Evolutionary conservation across 1,140 invertebrate genomes (phyloP).

Genomic region (Formica selysi): DNA sequence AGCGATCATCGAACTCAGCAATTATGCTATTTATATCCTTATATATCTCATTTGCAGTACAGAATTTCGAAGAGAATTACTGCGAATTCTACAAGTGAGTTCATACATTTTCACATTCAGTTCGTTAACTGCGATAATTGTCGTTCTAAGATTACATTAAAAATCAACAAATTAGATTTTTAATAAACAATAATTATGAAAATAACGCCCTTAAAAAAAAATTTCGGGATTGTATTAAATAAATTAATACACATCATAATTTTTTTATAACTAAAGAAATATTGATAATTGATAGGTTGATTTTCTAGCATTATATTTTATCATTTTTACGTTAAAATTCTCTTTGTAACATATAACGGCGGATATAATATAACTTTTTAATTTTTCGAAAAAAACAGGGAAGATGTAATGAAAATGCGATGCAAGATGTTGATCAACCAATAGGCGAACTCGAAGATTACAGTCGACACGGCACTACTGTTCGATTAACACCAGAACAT

Average conservation of each 20-base stretch:
- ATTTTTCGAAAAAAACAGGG: slow-evolving; percentile 38
- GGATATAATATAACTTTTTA: not conserved
- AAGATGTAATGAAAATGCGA: slow-evolving; percentile 44
- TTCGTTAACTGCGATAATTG: not conserved
- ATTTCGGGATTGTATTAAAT: no score
- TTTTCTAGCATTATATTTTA: no score
- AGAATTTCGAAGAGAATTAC: slow-evolving; percentile 59
- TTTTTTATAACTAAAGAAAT: not conserved
- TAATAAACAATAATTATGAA: not conserved
- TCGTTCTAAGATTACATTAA: not conserved
- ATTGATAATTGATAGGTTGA: not conserved
- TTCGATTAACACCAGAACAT: slow-evolving; percentile 68
- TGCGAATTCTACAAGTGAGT: slow-evolving; percentile 57
- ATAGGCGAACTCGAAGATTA: slow-evolving; percentile 69
- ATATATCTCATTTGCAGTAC: slow-evolving; percentile 65
- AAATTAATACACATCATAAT: not conserved
- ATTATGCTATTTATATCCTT: slow-evolving; percentile 59
- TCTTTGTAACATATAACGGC: no score
- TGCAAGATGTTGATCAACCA: slow-evolving; percentile 59
- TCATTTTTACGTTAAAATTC: no score
- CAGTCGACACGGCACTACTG: slow-evolving; percentile 66
- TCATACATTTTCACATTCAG: not conserved
- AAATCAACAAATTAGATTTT: slow-evolving; percentile 18
- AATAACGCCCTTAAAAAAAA: no score
- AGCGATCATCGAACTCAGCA: slow-evolving; percentile 63